Base-by-base conservation (phyloP, 2,888 invertebrate genomes). In the Netelia fuscicornis region DNA sequence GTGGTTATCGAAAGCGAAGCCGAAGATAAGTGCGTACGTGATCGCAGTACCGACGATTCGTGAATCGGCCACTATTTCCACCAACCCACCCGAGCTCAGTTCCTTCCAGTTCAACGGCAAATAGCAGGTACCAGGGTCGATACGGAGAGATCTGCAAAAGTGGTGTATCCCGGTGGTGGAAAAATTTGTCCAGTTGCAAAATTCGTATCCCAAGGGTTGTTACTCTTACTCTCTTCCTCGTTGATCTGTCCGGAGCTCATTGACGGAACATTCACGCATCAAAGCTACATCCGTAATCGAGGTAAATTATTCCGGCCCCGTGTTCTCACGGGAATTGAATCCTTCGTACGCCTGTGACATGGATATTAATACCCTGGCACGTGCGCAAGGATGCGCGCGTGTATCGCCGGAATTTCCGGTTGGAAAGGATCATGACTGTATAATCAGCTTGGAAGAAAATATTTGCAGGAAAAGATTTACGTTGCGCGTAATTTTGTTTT, bases 21-120 rank as follows among this genome's bases (percentile, higher is more conserved):
- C 76, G 83, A 83, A 83, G 84, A 87, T 87, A 86, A 87, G 86
- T 87, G 83, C 83, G 84, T 81, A 87, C 87, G 87, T 87, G 87
- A 86, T 86, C 85, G 70, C 68, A 74, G 86, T 86, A 84, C 86
- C 48, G 84, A 84, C 71, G 65, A 86, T 80, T 67, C 64, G 44
- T 72, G 60, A 67, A 74, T 67, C 62, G 65, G 71, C 42, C 67
- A 76, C 71, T 64, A 56, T 64, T 30, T 58, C 65, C 23, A 52
- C 20, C 56, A 8, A 20, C 8, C 30, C 48, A 64, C 13, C 30
- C 9, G 25, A 6, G 1, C 17, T 44, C 30, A n/a, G 52, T 42
- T 42, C 54, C 79, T 56, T 64, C 13, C 44, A 56, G 42, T 52
- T 23, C 75, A 54, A 9, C 42, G 54, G 37, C 23, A 71, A 81